Conservation (phyloP, 2,797 vertebrate species). For the Carapus acus region DNA sequence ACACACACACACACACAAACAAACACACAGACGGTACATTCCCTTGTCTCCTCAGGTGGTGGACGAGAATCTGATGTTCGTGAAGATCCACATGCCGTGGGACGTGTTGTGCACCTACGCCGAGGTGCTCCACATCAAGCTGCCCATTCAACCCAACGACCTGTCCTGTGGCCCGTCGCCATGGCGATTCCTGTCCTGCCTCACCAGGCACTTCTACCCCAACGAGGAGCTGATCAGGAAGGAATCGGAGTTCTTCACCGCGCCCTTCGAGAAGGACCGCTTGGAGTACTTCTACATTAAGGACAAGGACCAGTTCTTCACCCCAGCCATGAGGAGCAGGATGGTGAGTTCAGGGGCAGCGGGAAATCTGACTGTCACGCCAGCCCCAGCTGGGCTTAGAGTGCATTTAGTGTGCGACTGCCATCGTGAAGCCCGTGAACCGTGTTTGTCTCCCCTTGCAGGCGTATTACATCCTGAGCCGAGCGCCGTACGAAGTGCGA, state of each 20-base stretch:
- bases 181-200: slow-evolving; percentile 76
- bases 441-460: slow-evolving; percentile 44
- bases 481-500: slow-evolving; percentile 78
- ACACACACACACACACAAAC: neutral
- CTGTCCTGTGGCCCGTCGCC: slow-evolving; percentile 68
- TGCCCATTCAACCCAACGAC: slow-evolving; percentile 81
- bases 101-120: slow-evolving; percentile 83
- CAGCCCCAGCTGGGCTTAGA: too few relatives aligned
- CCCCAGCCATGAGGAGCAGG: slow-evolving; percentile 85
- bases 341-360: slow-evolving; percentile 74
- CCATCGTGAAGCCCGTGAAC: neutral
- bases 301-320: slow-evolving; percentile 83
- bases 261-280: slow-evolving; percentile 84
- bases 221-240: slow-evolving; percentile 77
- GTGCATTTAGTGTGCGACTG: too few relatives aligned
- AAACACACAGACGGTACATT: too few relatives aligned
- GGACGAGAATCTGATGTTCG: slow-evolving; percentile 77
- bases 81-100: slow-evolving; percentile 91
- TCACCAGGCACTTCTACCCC: slow-evolving; percentile 81
- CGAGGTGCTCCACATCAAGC: slow-evolving; percentile 86
- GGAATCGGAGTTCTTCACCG: slow-evolving; percentile 87
- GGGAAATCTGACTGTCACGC: too few relatives aligned
- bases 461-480: slow-evolving; percentile 87
- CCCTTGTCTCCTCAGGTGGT: slow-evolving; percentile 66
- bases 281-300: slow-evolving; percentile 76